phyloP scores from a whole-genome alignment of 2,888 invertebrate genomes.

The Homarus gammarus region DNA sequence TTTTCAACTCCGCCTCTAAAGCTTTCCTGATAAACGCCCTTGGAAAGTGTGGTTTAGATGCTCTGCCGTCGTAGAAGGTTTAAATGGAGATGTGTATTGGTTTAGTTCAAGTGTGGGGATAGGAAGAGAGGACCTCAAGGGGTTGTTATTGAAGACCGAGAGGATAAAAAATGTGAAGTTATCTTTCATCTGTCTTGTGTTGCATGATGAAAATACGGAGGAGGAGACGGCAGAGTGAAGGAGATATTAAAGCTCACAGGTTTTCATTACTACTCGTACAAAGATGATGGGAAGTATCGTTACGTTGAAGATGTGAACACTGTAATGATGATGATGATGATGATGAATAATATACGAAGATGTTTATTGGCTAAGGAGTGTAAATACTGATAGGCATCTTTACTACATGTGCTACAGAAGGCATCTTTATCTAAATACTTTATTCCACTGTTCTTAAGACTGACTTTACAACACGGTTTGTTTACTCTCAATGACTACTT shows the following conservation, averaged over 20 bases:
- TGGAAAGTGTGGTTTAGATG: conserved; percentile 33
- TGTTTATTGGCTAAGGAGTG: too few relatives aligned
- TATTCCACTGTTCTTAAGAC: too few relatives aligned
- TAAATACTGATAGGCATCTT: too few relatives aligned
- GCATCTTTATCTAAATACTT: too few relatives aligned
- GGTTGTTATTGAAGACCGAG: not conserved
- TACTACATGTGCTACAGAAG: too few relatives aligned
- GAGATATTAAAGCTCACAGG: conserved; percentile 60
- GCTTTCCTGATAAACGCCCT: conserved; percentile 52
- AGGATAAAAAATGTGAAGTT: conserved; percentile 37
- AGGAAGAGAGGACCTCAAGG: not conserved
- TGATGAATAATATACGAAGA: too few relatives aligned
- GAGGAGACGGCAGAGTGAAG: conserved; percentile 12
- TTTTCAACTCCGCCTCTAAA: conserved; percentile 60
- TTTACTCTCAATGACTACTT: too few relatives aligned
- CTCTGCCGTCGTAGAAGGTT: conserved; percentile 1
- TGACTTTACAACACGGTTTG: too few relatives aligned
- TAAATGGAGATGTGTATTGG: not conserved
- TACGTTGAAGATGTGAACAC: conserved; percentile 36
- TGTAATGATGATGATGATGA: conserved; percentile 16
- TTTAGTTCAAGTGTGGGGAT: not conserved
- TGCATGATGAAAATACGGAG: conserved; percentile 50
- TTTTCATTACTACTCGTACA: conserved; percentile 44
- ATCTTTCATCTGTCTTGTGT: conserved; percentile 59
- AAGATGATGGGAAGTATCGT: conserved; percentile 27